phyloP scores from a whole-genome alignment of 2,113 vertebrate genomes.

The Oryzias celebensis region DNA sequence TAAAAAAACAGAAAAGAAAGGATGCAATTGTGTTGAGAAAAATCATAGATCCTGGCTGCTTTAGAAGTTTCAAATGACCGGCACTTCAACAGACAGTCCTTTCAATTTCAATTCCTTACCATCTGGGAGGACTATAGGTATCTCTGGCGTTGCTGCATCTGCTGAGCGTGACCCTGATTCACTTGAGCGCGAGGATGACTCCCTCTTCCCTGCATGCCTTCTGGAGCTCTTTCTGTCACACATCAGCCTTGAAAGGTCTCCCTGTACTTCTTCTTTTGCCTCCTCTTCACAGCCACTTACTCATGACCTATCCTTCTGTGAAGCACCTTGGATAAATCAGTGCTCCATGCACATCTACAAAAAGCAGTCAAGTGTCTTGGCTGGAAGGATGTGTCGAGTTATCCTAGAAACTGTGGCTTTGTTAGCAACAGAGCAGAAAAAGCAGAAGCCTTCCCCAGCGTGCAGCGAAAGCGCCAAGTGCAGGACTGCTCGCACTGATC shows the following conservation, averaged over 20 bases:
- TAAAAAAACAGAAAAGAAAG: background rate
- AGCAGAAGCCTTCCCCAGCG: constrained; percentile 37
- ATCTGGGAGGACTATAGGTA: constrained; percentile 65
- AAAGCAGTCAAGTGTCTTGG: constrained; percentile 19
- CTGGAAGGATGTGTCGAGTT: constrained; percentile 4
- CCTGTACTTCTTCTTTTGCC: constrained; percentile 53
- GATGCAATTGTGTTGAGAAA: background rate
- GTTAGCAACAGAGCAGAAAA: constrained; percentile 21
- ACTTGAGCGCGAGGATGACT: constrained; percentile 67
- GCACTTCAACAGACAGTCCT: background rate
- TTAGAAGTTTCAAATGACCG: constrained; percentile 1
- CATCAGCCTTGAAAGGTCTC: constrained; percentile 63
- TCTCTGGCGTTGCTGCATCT: constrained; percentile 56
- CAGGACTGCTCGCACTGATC: constrained; percentile 57
- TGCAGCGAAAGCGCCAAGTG: constrained; percentile 28
- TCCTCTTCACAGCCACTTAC: constrained; percentile 59
- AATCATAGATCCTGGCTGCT: background rate
- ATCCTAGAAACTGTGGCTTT: constrained; percentile 22
- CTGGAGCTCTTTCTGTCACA: constrained; percentile 79
- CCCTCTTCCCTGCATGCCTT: constrained; percentile 74
- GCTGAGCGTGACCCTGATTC: constrained; percentile 61
- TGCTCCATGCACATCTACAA: constrained; percentile 12
- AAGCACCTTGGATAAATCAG: constrained; percentile 30
- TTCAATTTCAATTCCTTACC: constrained; percentile 61
- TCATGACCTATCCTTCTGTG: constrained; percentile 59